These are phyloP conservation scores for Athrips mouffetella DNA, from an alignment of 2,888 invertebrate genomes.

Conservation along the genomic window DNA sequence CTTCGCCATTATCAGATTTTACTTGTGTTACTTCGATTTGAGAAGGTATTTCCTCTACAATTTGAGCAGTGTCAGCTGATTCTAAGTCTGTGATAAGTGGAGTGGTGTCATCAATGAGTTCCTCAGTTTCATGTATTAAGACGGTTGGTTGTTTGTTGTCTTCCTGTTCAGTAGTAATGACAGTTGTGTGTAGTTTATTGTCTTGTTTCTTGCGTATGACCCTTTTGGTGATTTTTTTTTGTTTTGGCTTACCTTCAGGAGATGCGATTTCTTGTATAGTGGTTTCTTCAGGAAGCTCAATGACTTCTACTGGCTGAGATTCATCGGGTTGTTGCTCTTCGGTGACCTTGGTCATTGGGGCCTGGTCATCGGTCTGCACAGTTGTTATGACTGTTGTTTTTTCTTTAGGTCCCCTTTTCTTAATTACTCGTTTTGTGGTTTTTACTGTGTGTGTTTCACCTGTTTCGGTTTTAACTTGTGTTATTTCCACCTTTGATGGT, in stretches of 20 bases:
- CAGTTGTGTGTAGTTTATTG: not conserved
- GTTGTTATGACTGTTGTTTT: conserved; percentile 31
- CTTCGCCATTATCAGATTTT: conserved; percentile 33
- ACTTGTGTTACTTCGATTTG: conserved; percentile 31
- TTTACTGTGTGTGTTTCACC: conserved; percentile 28
- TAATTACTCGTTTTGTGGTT: conserved; percentile 28
- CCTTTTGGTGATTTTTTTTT: not conserved
- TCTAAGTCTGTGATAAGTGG: not conserved
- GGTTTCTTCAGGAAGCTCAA: conserved; percentile 46
- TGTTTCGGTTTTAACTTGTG: conserved; percentile 32
- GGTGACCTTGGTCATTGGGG: conserved; percentile 24
- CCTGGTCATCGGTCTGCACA: conserved; percentile 24
- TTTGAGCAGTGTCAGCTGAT: no score
- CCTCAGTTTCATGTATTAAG: conserved; percentile 48
- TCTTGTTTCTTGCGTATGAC: not conserved
- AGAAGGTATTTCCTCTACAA: not conserved
- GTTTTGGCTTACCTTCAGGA: conserved; percentile 25
- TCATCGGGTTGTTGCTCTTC: conserved; percentile 21
- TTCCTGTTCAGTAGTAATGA: conserved; percentile 54
- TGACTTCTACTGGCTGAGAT: conserved; percentile 30
- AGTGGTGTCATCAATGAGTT: conserved; percentile 36
- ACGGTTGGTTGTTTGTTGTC: conserved; percentile 60
- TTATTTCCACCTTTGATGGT: conserved; percentile 24
- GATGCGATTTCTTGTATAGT: conserved; percentile 34
- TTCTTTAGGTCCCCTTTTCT: conserved; percentile 36